Evolutionary conservation across 2,113 vertebrate species (phyloP).

Genomic region (Okapia johnstoni): DNA sequence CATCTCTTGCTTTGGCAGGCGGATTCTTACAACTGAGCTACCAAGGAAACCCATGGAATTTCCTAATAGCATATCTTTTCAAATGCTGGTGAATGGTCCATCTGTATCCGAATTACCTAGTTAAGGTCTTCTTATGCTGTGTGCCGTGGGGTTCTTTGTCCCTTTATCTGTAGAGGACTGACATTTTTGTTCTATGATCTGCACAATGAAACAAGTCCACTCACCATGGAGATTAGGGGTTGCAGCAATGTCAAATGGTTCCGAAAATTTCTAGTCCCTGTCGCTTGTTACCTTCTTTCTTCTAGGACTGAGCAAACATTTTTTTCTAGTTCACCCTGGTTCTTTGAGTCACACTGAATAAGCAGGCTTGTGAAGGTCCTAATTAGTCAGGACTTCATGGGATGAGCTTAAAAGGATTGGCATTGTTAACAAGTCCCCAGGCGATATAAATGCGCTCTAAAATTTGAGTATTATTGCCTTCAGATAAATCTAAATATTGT

Average conservation of each 20-base stretch:
- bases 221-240: not conserved
- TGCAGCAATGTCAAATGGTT: not conserved
- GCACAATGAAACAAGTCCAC: not conserved
- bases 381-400: not conserved
- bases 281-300: not conserved
- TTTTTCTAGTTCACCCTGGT: not conserved
- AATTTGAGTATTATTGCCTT: not conserved
- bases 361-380: not conserved
- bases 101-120: not conserved
- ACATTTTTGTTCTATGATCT: not conserved
- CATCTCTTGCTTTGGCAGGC: not conserved
- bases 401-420: not conserved
- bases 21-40: not conserved
- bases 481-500: not conserved
- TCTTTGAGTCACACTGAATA: not conserved
- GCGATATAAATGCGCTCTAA: not conserved
- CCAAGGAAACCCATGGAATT: not conserved
- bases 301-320: not conserved
- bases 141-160: not conserved
- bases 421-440: not conserved
- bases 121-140: not conserved
- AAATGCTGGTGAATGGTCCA: not conserved
- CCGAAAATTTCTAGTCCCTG: not conserved
- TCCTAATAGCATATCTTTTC: not conserved
- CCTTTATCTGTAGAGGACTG: not conserved